Conservation (phyloP, 2,888 invertebrate genomes). For the Metellina segmentata region DNA sequence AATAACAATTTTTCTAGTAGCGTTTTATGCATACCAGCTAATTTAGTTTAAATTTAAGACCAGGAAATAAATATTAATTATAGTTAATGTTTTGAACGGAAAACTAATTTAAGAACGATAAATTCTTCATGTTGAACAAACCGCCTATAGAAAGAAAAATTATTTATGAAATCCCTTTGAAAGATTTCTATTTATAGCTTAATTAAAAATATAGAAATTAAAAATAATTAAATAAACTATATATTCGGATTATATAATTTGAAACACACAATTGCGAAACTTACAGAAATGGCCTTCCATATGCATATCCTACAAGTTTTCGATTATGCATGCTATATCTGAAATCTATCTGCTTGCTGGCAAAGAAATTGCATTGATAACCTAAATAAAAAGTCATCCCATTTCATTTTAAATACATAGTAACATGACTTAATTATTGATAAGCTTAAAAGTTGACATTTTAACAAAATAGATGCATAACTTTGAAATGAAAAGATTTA, state of each 20-base stretch:
- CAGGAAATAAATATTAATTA: too few species aligned
- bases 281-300: neutral
- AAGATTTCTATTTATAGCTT: too few species aligned
- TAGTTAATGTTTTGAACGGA: too few species aligned
- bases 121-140: too few species aligned
- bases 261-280: conserved; percentile 1
- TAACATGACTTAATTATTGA: neutral
- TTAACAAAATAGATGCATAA: neutral
- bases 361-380: neutral
- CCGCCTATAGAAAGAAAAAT: too few species aligned
- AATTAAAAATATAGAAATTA: neutral
- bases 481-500: neutral
- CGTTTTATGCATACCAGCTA: too few species aligned
- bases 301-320: neutral
- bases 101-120: too few species aligned
- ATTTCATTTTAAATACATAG: neutral
- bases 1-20: too few species aligned
- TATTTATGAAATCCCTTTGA: too few species aligned
- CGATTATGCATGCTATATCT: conserved; percentile 1
- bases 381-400: neutral
- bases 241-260: neutral
- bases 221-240: neutral
- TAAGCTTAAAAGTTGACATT: neutral
- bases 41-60: too few species aligned
- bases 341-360: neutral